Base-by-base conservation (phyloP, 2,113 vertebrate species). In the Bolborhynchus lineola region DNA sequence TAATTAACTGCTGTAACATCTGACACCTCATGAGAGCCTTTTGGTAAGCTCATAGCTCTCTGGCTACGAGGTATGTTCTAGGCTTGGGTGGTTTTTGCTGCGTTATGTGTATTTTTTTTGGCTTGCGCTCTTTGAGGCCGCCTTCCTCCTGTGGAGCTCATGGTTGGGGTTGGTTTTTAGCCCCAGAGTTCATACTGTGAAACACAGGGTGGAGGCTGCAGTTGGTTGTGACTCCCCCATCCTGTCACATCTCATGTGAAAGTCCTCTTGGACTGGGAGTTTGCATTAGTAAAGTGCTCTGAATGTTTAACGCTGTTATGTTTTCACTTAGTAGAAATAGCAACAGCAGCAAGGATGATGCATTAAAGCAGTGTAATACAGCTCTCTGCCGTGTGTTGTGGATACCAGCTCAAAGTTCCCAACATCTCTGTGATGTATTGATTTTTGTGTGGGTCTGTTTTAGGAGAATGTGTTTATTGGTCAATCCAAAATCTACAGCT, bases 391-490 rank as follows among this genome's bases (percentile, higher is more conserved):
- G 74, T 0, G 1, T 14, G 10, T 55, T 71, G 46, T 77, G 60
- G 46, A 28, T 84, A 50, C 28, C 42, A 39, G 0, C 5, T 8
- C 39, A 50, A 72, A 10, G 59, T 46, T 67, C 52, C 35, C 2
- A 11, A 28, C 59, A 26, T 46, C n/a, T 63, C 57, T 72, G 24
- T 67, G 82, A 80, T 62, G 64, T 92, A 37, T 95, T 90, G 82
- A 63, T 82, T 16, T 81, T 69, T 59, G 15, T 89, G 29, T 97
- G 96, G 96, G 62, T 97, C 79, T 92, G 10, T 98, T 98, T 59
- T 98, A 99, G 99, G 98, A 99, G 96, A 96, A 98, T 70, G 88
- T 96, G 24, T 97, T 97, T 93, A 95, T 97, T 69, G 97, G 97
- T 57, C 98, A 98, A 71, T 95, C 98, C 64, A 97, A 98, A 96